Evolutionary conservation across 2,113 vertebrate species (phyloP).

Genomic region (Pachyramphus minor): DNA sequence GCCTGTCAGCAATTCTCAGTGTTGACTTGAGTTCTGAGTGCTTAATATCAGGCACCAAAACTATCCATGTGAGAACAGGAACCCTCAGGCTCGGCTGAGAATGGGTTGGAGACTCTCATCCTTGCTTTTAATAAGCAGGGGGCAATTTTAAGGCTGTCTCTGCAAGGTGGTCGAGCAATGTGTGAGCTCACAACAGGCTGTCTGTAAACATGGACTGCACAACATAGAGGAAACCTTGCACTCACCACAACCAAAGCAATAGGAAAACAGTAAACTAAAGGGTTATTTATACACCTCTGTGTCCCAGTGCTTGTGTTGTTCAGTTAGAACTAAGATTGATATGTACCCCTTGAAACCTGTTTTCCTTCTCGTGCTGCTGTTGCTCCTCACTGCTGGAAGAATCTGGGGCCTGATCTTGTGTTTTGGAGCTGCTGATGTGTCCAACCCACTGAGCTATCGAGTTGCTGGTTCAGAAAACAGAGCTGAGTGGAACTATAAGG

Average conservation of each 20-base stretch:
- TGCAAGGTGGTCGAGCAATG: fast-evolving
- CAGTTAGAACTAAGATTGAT: fast-evolving
- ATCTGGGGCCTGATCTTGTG: not conserved
- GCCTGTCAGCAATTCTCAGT: not conserved
- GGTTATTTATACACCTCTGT: not conserved
- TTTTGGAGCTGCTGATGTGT: not conserved
- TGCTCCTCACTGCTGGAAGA: not conserved
- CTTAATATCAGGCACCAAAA: fast-evolving
- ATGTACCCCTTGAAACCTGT: not conserved
- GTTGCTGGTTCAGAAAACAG: not conserved
- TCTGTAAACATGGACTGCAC: not conserved
- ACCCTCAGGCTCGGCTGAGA: not conserved
- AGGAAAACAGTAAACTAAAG: fast-evolving
- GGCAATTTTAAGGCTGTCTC: not conserved
- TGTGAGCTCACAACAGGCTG: not conserved
- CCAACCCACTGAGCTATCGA: not conserved
- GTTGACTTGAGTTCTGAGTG: not conserved
- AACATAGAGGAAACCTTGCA: not conserved
- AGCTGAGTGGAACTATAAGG: not conserved
- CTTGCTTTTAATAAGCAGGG: not conserved
- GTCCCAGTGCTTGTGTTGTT: not conserved
- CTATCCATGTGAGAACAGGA: fast-evolving
- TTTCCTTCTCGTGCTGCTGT: not conserved
- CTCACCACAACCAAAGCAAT: fast-evolving
- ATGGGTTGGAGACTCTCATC: not conserved